Conservation (phyloP, 2,888 invertebrate genomes). For the Epinotia ramella region DNA sequence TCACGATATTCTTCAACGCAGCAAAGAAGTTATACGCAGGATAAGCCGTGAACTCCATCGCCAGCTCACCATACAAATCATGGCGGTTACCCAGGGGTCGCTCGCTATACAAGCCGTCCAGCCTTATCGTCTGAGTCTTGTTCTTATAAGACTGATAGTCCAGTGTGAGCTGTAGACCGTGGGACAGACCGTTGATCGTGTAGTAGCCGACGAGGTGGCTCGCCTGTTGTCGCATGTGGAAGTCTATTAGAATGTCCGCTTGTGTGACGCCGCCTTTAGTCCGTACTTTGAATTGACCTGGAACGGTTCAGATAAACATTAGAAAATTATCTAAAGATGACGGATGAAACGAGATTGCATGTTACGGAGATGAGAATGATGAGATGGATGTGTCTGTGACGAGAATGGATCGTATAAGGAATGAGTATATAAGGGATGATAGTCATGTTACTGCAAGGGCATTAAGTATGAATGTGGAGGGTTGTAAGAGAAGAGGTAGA, state of each 20-base stretch:
- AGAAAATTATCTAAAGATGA: too few relatives aligned
- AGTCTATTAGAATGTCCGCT: constrained; percentile 90
- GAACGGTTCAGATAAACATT: constrained; percentile 2
- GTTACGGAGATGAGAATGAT: too few relatives aligned
- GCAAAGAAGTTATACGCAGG: constrained; percentile 89
- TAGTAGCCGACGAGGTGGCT: constrained; percentile 91
- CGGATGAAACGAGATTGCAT: too few relatives aligned
- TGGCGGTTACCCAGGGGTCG: constrained; percentile 84
- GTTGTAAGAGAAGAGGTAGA: too few relatives aligned
- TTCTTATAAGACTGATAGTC: constrained; percentile 88
- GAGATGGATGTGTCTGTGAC: too few relatives aligned
- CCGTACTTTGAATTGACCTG: constrained; percentile 73
- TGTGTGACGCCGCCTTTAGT: constrained; percentile 88
- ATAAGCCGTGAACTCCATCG: constrained; percentile 91
- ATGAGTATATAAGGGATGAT: too few relatives aligned
- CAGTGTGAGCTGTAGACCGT: constrained; percentile 86
- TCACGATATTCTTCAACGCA: constrained; percentile 87
- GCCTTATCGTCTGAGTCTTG: constrained; percentile 82
- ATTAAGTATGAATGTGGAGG: too few relatives aligned
- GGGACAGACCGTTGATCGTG: constrained; percentile 79
- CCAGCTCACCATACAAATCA: constrained; percentile 87
- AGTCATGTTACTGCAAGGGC: too few relatives aligned
- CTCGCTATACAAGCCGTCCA: constrained; percentile 82
- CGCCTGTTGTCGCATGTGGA: constrained; percentile 91
- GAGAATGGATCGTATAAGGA: too few relatives aligned